These are phyloP conservation scores for Mellivora capensis DNA, from an alignment of 2,113 vertebrate genomes.

Conservation along the genomic window DNA sequence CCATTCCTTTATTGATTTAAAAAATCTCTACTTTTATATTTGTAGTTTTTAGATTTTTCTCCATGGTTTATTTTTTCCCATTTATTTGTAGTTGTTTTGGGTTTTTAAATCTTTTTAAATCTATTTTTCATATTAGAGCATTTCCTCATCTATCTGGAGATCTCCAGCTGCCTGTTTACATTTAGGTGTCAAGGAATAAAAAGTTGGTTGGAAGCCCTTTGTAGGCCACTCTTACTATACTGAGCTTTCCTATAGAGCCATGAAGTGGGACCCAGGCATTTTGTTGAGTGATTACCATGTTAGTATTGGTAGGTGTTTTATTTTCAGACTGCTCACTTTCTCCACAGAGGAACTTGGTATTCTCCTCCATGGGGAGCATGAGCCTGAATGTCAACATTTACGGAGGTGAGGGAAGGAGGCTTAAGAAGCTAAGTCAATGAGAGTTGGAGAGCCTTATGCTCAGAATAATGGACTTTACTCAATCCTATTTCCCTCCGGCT, in stretches of 20 bases:
- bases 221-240: not conserved
- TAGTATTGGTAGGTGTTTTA: not conserved
- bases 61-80: not conserved
- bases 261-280: not conserved
- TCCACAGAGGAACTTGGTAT: not conserved
- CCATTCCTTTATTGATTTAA: not conserved
- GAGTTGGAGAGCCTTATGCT: not conserved
- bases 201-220: not conserved
- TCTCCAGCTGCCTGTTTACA: not conserved
- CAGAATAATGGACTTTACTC: not conserved
- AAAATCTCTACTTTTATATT: not conserved
- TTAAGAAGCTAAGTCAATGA: not conserved
- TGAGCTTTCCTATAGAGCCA: not conserved
- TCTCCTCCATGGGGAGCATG: not conserved
- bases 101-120: conserved; percentile 31
- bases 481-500: not conserved
- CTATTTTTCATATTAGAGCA: not conserved
- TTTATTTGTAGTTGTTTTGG: not conserved
- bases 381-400: not conserved
- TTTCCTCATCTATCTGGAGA: not conserved
- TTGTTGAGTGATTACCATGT: not conserved
- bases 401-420: not conserved
- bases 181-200: not conserved
- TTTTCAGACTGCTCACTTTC: not conserved
- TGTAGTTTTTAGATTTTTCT: not conserved